Conservation (phyloP, 2,113 vertebrate genomes). For the Heterochromis multidens region DNA sequence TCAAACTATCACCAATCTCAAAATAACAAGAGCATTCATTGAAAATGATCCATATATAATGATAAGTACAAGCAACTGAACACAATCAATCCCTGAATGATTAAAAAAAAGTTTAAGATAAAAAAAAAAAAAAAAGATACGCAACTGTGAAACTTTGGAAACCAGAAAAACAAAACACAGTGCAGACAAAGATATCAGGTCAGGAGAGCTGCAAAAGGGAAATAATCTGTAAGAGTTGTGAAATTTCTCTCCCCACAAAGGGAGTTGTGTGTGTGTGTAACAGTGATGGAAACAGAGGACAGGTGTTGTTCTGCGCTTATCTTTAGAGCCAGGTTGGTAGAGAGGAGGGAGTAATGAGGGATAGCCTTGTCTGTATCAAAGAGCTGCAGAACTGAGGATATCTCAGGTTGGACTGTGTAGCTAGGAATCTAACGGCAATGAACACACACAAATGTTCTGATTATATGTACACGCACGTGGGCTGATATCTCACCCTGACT, state of each 20-base stretch:
- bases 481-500: slow-evolving; percentile 23
- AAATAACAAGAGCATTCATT: background rate
- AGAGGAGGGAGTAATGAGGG: slow-evolving; percentile 59
- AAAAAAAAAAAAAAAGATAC: background rate
- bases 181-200: background rate
- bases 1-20: slow-evolving; percentile 5
- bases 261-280: slow-evolving; percentile 9
- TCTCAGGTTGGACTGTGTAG: slow-evolving; percentile 44
- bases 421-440: slow-evolving; percentile 28
- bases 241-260: background rate
- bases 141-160: background rate
- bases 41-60: background rate
- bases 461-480: background rate
- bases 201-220: background rate
- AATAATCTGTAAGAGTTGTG: slow-evolving; percentile 29
- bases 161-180: background rate
- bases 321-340: slow-evolving; percentile 55
- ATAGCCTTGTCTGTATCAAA: slow-evolving; percentile 60
- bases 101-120: background rate
- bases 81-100: background rate
- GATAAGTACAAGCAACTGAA: background rate
- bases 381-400: slow-evolving; percentile 58
- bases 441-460: slow-evolving; percentile 27
- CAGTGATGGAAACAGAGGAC: slow-evolving; percentile 56
- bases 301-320: slow-evolving; percentile 66